phyloP scores from a whole-genome alignment of 2,888 invertebrate species.

The Parnassius smintheus region DNA sequence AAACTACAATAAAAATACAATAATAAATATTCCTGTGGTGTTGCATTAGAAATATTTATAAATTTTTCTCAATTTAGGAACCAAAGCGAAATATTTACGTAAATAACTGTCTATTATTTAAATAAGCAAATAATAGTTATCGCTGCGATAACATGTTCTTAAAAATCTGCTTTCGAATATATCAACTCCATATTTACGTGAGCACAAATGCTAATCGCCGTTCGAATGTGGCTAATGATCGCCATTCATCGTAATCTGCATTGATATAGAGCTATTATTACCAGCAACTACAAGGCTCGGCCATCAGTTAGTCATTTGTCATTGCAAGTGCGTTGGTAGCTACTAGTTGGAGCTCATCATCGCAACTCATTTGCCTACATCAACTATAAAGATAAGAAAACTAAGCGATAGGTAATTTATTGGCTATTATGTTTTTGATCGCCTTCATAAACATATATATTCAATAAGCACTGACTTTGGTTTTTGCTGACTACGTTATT shows the following conservation, averaged over 20 bases:
- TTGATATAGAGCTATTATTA: conserved; percentile 37
- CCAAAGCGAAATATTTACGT: too few relatives aligned
- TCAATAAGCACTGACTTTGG: too few relatives aligned
- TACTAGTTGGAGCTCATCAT: conserved; percentile 43
- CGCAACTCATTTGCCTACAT: conserved; percentile 35
- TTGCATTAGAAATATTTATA: too few relatives aligned
- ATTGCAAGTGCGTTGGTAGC: conserved; percentile 37
- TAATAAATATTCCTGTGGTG: too few relatives aligned
- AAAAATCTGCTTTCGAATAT: conserved; percentile 9
- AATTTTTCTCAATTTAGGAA: too few relatives aligned
- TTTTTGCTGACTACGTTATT: too few relatives aligned
- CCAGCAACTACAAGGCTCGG: conserved; percentile 40
- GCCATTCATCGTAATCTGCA: conserved; percentile 33
- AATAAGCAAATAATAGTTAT: too few relatives aligned
- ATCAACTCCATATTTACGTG: conserved; percentile 30
- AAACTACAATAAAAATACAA: too few relatives aligned
- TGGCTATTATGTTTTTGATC: background rate
- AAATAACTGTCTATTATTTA: too few relatives aligned
- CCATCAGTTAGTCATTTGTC: conserved; percentile 43
- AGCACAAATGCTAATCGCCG: conserved; percentile 60
- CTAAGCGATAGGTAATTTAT: conserved; percentile 33
- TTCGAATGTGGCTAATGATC: conserved; percentile 60
- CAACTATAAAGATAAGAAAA: conserved; percentile 18
- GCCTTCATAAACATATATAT: too few relatives aligned
- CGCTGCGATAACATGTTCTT: conserved; percentile 2